Evolutionary conservation across 2,113 vertebrate species (phyloP), one percentile per base, ranked within the genome.

Genomic region (Desmodus rotundus): DNA sequence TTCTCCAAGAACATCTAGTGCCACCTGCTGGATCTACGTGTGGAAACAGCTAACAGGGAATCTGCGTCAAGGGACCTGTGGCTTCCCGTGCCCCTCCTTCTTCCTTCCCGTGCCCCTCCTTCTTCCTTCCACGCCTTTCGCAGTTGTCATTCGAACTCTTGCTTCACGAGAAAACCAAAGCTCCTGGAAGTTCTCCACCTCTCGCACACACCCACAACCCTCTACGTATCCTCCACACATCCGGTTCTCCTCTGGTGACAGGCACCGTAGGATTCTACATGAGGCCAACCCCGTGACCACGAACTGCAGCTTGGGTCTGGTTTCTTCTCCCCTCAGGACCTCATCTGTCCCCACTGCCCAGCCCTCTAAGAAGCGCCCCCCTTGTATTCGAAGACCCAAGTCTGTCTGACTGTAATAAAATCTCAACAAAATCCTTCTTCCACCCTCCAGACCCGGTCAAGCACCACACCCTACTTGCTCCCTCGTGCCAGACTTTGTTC

Each of bases 11-110:
- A 80, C 82, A 50, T 96, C 97, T 87, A 96, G 95, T 96, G 98
- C 98, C 98, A 98, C 88, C 98, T 98, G 61, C 96, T 98, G 98
- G 98, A 41, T 10, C 36, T 3, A 31, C 19, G 28, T 38, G 54
- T 84, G 87, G 58, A 73, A 31, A 86, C 78, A 81, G 24, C 63
- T 20, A 50, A 58, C 24, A 41, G 4, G 38, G 47, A 72, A 92
- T 19, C 38, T 7, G 26, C 45, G 10, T 4, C 1, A 36, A 0
- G n/a, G 36, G 31, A 16, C 24, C 1, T 20, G 0, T 11, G 45
- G 56, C 45, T 85, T 81, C 31, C 11, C 22, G 2, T 15, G 26
- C 16, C n/a, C n/a, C n/a, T n/a, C n/a, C n/a, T n/a, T n/a, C n/a
- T n/a, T n/a, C n/a, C n/a, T n/a, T n/a, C n/a, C n/a, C n/a, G n/a